These are phyloP conservation scores for Bubalus kerabau DNA, from an alignment of 2,113 vertebrate species.

Conservation along the genomic window DNA sequence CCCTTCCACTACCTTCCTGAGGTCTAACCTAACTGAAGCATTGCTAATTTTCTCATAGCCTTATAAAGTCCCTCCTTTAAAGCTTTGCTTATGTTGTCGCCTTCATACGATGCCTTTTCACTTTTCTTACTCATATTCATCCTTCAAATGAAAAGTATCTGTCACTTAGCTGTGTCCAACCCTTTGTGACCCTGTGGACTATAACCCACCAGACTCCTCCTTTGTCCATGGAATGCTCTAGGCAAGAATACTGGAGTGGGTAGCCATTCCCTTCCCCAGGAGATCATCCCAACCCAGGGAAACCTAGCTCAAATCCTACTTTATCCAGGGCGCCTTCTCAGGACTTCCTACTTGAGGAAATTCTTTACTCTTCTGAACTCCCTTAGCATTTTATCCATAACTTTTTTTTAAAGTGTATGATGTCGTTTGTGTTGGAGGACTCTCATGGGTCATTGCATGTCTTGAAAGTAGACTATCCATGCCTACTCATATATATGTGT, in stretches of 20 bases:
- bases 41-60: neutral
- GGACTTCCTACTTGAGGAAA: neutral
- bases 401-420: neutral
- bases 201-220: neutral
- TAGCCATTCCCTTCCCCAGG: neutral
- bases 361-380: neutral
- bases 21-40: neutral
- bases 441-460: neutral
- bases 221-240: neutral
- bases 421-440: neutral
- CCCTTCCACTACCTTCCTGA: fast-evolving
- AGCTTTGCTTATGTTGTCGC: neutral
- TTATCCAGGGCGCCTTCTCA: neutral
- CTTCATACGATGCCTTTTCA: neutral
- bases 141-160: neutral
- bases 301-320: neutral
- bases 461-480: neutral
- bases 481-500: neutral
- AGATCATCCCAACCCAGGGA: neutral
- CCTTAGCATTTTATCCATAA: neutral
- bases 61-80: neutral
- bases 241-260: neutral
- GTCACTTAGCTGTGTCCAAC: neutral
- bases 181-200: neutral
- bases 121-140: neutral